A percentile compares a stretch with the other conserved stretches of the same genome.
Conservation (phyloP, 2,113 vertebrate species). For the Ancistrus triradiatus region DNA sequence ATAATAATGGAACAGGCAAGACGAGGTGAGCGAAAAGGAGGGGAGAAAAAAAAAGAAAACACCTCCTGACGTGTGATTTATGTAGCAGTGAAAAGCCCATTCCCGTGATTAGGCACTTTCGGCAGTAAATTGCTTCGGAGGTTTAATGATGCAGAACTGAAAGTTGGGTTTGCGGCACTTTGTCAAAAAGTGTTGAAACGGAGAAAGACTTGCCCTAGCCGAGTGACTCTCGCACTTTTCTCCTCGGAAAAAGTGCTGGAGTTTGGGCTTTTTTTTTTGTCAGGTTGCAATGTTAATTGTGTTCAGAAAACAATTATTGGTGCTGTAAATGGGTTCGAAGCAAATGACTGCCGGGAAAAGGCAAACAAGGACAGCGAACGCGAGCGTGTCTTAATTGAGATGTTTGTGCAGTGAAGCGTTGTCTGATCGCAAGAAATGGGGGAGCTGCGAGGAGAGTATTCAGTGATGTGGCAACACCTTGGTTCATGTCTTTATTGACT, state of each 20-base stretch:
- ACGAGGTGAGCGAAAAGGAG: background rate
- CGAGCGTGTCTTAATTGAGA: background rate
- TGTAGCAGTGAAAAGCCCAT: slow-evolving; percentile 42
- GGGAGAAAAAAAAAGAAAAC: slow-evolving; percentile 27
- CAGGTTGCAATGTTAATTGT: slow-evolving; percentile 28
- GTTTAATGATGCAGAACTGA: slow-evolving; percentile 54
- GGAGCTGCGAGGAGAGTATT: background rate
- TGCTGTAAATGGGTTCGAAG: slow-evolving; percentile 17
- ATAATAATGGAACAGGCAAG: background rate
- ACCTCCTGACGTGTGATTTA: slow-evolving; percentile 47
- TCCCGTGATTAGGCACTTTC: slow-evolving; percentile 44
- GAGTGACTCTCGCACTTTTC: background rate
- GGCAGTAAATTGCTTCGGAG: slow-evolving; percentile 50
- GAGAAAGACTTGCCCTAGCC: slow-evolving; percentile 6
- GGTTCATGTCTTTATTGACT: slow-evolving; percentile 9
- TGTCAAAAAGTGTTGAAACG: slow-evolving; percentile 26
- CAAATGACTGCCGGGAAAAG: slow-evolving; percentile 18
- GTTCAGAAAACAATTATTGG: slow-evolving; percentile 31
- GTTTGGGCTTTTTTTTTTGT: slow-evolving; percentile 36
- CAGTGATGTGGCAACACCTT: slow-evolving; percentile 1
- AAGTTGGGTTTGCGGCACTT: slow-evolving; percentile 42
- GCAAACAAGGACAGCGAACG: slow-evolving; percentile 10
- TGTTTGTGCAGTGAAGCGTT: slow-evolving; percentile 3
- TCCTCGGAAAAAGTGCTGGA: slow-evolving; percentile 1
- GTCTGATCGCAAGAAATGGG: slow-evolving; percentile 1